Evolutionary conservation across 2,888 invertebrate genomes (phyloP), one percentile per base, ranked within the genome.

Genomic region (Drosophila dives): DNA sequence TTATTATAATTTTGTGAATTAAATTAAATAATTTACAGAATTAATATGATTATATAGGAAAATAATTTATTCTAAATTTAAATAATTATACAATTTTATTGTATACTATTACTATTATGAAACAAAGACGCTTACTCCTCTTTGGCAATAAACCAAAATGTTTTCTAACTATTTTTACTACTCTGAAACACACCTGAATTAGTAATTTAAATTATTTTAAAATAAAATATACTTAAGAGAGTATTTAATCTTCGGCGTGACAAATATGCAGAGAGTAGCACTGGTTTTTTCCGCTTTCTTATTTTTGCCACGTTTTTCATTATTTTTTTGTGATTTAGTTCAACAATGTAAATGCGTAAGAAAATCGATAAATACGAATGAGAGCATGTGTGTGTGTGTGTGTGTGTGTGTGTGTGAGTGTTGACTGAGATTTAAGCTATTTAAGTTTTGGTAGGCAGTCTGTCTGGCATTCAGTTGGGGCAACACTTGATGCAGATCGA

Each of bases 351-450:
- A 61, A 54, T 76, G 80, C 70, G 66, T 53, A 65, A 60, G 63
- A 72, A 84, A 85, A 85, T 85, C 85, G 81, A 85, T 86, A 83
- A 78, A 67, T 69, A 54, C 60, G 60, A 75, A 50, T 59, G 34
- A 26, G 51, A 76, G 12, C 29, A 6, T 29, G 29, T 38, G 49
- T 2, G 26, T 33, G 38, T 45, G 29, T 55, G 53, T 42, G 64
- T 48, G 48, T 40, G 42, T 42, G 20, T 29, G 15, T 36, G 29
- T 17, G n/a, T 15, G 50, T 20, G 51, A 15, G 65, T 61, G 26
- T 51, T 15, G 29, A 29, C 40, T 49, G 64, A 59, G 66, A 80
- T 73, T 85, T 69, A 68, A 75, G 80, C 66, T 81, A 81, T 80
- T 81, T 80, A 85, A 81, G 75, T 83, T 68, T 53, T 20, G 48